Evolutionary conservation across 1,140 invertebrate genomes (phyloP).

Genomic region (Neotoxoptera formosana): DNA sequence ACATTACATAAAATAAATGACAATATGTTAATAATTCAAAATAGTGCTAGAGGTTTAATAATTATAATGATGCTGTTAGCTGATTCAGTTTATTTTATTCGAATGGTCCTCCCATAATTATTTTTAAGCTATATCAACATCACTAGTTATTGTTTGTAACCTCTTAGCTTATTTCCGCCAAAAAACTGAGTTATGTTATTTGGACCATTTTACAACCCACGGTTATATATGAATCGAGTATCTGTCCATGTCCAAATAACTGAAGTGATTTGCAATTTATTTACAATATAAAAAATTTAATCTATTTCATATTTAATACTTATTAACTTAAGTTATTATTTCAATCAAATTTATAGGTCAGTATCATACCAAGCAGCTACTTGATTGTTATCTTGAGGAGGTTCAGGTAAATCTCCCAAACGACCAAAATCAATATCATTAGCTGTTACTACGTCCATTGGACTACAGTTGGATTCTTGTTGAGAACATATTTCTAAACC

Average conservation of each 20-base stretch:
- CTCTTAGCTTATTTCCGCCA: neutral
- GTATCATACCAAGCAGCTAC: slow-evolving; percentile 96
- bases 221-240: neutral
- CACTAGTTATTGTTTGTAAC: neutral
- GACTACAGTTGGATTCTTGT: slow-evolving; percentile 73
- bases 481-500: slow-evolving; percentile 87
- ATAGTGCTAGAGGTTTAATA: neutral
- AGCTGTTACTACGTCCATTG: slow-evolving; percentile 81
- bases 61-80: neutral
- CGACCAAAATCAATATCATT: slow-evolving; percentile 77
- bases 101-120: neutral
- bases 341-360: slow-evolving; percentile 74
- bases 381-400: slow-evolving; percentile 88
- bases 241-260: neutral
- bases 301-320: slow-evolving; percentile 44
- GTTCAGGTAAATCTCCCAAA: slow-evolving; percentile 80
- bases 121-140: slow-evolving; percentile 12
- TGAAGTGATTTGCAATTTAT: slow-evolving; percentile 19
- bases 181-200: neutral
- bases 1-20: slow-evolving; percentile 11
- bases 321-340: neutral
- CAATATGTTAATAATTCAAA: slow-evolving; percentile 9
- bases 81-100: neutral
- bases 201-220: neutral
- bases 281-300: slow-evolving; percentile 42